phyloP scores from a whole-genome alignment of 1,140 invertebrate species.

The Neodiprion pinetum region DNA sequence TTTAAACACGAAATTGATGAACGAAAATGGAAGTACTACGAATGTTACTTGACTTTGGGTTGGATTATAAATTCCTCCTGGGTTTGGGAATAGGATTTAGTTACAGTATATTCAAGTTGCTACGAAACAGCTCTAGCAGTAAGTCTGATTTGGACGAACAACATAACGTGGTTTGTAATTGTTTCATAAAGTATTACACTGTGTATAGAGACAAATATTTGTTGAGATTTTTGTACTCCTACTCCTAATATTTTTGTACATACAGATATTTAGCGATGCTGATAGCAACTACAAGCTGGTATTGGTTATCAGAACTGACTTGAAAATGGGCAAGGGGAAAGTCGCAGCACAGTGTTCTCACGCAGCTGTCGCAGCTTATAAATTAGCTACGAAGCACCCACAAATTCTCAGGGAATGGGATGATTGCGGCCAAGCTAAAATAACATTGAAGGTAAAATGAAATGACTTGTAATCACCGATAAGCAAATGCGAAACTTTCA shows the following conservation, averaged over 20 bases:
- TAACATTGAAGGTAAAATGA: constrained; percentile 72
- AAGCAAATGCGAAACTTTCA: constrained; percentile 8
- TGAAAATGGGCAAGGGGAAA: constrained; percentile 96
- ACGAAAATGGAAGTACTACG: neutral
- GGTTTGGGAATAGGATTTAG: neutral
- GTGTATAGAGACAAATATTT: neutral
- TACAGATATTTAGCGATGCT: constrained; percentile 26
- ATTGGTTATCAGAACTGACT: constrained; percentile 85
- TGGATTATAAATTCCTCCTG: neutral
- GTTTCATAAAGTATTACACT: neutral
- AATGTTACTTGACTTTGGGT: neutral
- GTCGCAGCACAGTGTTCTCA: constrained; percentile 92
- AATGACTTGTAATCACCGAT: constrained; percentile 22
- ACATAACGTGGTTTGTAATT: neutral
- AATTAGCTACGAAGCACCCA: constrained; percentile 68
- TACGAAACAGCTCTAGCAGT: neutral
- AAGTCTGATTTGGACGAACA: neutral
- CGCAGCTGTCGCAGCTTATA: constrained; percentile 84
- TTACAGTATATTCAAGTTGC: neutral
- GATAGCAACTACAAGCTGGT: constrained; percentile 79
- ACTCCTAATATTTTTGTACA: neutral
- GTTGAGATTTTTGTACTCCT: too few species aligned
- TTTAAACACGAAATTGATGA: neutral
- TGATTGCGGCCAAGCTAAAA: constrained; percentile 80
- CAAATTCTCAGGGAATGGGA: constrained; percentile 78